These are phyloP conservation scores for Xylota sylvarum DNA, from an alignment of 2,888 invertebrate genomes.

Conservation along the genomic window DNA sequence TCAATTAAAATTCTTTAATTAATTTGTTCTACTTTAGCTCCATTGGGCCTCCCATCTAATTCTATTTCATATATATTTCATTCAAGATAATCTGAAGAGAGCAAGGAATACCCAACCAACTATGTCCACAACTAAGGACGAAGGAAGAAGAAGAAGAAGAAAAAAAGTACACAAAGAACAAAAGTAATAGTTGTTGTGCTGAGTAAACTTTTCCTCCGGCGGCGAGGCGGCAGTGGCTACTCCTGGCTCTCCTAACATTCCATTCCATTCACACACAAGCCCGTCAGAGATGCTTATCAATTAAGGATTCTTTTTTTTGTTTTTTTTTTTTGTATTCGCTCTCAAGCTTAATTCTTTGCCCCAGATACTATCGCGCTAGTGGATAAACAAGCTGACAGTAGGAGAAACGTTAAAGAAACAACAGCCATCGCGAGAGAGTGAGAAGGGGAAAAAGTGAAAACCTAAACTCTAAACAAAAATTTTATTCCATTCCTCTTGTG, in stretches of 20 bases:
- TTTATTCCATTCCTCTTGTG: conserved; percentile 22
- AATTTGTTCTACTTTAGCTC: conserved; percentile 58
- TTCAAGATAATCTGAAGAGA: conserved; percentile 41
- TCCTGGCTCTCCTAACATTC: neutral
- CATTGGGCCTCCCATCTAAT: neutral
- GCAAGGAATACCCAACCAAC: conserved; percentile 20
- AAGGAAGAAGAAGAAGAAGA: conserved; percentile 6
- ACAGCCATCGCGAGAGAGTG: conserved; percentile 23
- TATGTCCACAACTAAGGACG: conserved; percentile 27
- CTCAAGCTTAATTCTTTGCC: conserved; percentile 60
- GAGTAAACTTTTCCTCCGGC: conserved; percentile 14
- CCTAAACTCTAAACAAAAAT: conserved; percentile 66
- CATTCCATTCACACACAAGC: conserved; percentile 10
- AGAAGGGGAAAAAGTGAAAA: conserved; percentile 22
- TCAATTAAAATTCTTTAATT: conserved; percentile 72
- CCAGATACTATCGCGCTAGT: conserved; percentile 62
- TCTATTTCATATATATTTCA: neutral
- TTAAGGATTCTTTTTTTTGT: conserved; percentile 41
- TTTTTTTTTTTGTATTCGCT: neutral
- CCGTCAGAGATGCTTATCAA: conserved; percentile 71
- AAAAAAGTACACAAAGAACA: conserved; percentile 47
- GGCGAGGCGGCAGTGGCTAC: conserved; percentile 8
- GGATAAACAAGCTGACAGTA: conserved; percentile 66
- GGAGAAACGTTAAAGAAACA: conserved; percentile 52
- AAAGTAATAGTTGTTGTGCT: conserved; percentile 56